phyloP scores from a whole-genome alignment of 2,797 vertebrate species.

The Phyllotis vaccarum region DNA sequence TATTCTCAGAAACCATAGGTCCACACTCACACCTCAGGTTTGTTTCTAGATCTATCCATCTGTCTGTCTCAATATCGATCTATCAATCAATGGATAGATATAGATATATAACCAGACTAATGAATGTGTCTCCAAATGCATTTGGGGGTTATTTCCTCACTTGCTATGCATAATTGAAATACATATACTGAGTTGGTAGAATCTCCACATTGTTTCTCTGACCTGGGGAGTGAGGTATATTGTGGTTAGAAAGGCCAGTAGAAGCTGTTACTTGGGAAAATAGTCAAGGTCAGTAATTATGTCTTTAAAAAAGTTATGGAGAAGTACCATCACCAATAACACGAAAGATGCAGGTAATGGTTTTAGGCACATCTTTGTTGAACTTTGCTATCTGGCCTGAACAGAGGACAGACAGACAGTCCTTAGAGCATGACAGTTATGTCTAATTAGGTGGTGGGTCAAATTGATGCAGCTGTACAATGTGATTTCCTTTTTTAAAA shows the following conservation, averaged over 20 bases:
- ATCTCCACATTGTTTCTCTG: background rate
- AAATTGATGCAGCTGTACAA: background rate
- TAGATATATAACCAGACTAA: background rate
- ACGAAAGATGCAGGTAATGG: background rate
- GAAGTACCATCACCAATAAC: background rate
- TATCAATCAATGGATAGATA: no score
- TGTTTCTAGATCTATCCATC: background rate
- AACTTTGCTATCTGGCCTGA: background rate
- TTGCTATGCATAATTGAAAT: background rate
- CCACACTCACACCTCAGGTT: no score
- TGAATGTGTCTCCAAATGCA: background rate
- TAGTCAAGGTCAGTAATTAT: background rate
- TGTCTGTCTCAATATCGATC: no score
- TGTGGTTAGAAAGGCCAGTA: background rate
- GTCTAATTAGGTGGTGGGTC: background rate
- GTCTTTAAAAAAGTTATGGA: no score
- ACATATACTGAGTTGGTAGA: background rate
- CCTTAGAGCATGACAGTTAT: background rate
- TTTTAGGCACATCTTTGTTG: background rate
- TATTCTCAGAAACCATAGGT: background rate
- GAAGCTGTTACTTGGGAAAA: background rate
- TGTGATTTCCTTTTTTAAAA: background rate
- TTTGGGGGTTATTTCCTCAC: background rate
- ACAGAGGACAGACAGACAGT: background rate
- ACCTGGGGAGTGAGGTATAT: background rate